Evolutionary conservation across 2,888 invertebrate genomes (phyloP).

Genomic region (Epistrophe eligans): DNA sequence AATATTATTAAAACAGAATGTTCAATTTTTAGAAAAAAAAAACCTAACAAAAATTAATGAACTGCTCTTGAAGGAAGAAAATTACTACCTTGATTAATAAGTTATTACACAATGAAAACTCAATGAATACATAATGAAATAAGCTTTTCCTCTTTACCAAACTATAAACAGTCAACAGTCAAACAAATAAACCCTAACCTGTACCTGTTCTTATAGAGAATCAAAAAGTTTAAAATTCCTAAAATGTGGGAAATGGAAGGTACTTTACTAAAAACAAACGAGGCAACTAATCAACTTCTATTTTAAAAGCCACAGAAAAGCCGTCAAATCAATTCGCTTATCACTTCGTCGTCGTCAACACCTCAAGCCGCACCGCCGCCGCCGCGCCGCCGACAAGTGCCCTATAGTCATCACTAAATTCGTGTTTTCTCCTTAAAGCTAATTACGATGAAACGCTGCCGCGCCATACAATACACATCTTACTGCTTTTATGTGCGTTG

Average conservation of each 20-base stretch:
- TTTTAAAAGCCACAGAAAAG: conserved; percentile 47
- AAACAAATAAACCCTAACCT: neutral
- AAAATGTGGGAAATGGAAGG: conserved; percentile 4
- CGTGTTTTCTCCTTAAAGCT: conserved; percentile 48
- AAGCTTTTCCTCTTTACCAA: neutral
- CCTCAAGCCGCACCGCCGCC: neutral
- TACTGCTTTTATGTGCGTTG: conserved; percentile 7
- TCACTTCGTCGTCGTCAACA: neutral
- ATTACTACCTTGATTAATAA: conserved; percentile 15
- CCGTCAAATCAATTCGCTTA: conserved; percentile 49
- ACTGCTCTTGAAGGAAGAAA: neutral
- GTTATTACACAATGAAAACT: conserved; percentile 19
- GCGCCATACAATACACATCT: conserved; percentile 12
- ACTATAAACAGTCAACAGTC: neutral
- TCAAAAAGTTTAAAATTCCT: conserved; percentile 21
- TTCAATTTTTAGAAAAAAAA: neutral
- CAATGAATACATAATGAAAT: conserved; percentile 14
- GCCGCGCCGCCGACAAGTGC: neutral
- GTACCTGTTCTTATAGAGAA: neutral
- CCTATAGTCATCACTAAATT: conserved; percentile 15
- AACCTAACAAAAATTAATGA: neutral
- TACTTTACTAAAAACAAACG: conserved; percentile 4
- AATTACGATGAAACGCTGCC: conserved; percentile 45
- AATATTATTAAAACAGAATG: no score
- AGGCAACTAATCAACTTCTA: conserved; percentile 47